Percentiles rank a stretch among this genome's conserved stretches.
phyloP scores from a whole-genome alignment of 1,140 invertebrate genomes.

The Dinoponera quadriceps region DNA sequence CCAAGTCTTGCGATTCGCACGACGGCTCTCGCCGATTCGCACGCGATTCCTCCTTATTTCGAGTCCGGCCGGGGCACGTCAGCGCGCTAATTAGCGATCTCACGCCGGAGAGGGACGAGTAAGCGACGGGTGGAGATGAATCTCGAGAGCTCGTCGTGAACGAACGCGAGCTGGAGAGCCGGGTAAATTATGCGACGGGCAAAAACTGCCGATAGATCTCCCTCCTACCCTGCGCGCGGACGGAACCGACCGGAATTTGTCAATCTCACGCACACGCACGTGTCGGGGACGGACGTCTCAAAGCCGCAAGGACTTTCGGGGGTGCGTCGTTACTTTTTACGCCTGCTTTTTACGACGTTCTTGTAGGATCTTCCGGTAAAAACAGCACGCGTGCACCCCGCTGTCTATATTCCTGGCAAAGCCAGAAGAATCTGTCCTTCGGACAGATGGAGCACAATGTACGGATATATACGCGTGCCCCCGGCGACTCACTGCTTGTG shows the following conservation, averaged over 20 bases:
- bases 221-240: neutral
- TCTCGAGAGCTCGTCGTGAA: constrained; percentile 40
- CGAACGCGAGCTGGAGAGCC: constrained; percentile 14
- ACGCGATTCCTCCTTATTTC: constrained; percentile 1
- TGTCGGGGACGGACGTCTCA: neutral
- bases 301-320: neutral
- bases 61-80: neutral
- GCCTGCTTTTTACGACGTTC: neutral
- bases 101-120: neutral
- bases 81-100: constrained; percentile 57
- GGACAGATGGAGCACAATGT: constrained; percentile 22
- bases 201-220: constrained; percentile 9
- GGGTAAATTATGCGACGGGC: constrained; percentile 45
- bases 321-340: constrained; percentile 27
- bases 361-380: neutral
- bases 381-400: neutral
- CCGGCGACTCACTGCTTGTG: neutral
- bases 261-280: constrained; percentile 39
- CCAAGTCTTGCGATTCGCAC: constrained; percentile 1
- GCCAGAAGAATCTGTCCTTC: neutral
- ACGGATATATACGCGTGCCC: constrained; percentile 9
- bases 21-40: too few relatives aligned
- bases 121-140: neutral
- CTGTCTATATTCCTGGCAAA: neutral
- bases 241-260: constrained; percentile 14